Base-by-base conservation (phyloP, 1,140 invertebrate species). In the Panagrolaimus sp. region DNA sequence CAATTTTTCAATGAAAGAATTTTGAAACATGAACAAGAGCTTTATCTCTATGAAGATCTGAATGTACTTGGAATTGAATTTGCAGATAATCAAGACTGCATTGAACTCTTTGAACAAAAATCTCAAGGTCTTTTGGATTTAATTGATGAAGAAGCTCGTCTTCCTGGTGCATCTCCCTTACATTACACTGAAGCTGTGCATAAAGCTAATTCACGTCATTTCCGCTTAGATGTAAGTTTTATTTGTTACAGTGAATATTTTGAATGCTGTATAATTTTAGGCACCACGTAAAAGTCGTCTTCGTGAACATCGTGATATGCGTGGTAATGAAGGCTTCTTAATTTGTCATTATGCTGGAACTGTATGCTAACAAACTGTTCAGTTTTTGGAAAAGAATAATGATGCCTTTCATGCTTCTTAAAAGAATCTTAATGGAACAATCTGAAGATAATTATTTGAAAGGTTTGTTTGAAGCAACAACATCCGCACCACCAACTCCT, bases 1-100 rank as follows among this genome's bases (percentile, higher is more conserved):
- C 93, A 97, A 86, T 98, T 97, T 89, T 97, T 97, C 92, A 97
- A 97, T 88, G 94, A 97, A 86, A 93, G 97, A 87, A 98, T 98
- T 47, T 7, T 76, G 63, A 74, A 74, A 63, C 75, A 86, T 81
- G 94, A 97, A 83, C 94, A 98, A 87, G 88, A 90, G 70, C 84
- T 97, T 43, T 97, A 98, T 85, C 90, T 92, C 79, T 89, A 89
- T 66, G 94, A 98, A 86, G 92, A 92, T 0, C 86, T 98, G 0
- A 90, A 91, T 79, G 90, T 98, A 13, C 91, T 91, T 51, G 92
- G 94, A 85, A 96, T 97, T 77, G 87, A 89, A 38, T 97, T 92
- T 83, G 89, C 92, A 9, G 94, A 97, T 82, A 97, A 98, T 87
- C 91, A 93, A 85, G 93, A 96, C 82, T 94, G 92, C 76, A 95